A percentile compares a stretch with the other conserved stretches of the same genome.
phyloP scores from a whole-genome alignment of 1,140 invertebrate species.

The Chymomyza costata region DNA sequence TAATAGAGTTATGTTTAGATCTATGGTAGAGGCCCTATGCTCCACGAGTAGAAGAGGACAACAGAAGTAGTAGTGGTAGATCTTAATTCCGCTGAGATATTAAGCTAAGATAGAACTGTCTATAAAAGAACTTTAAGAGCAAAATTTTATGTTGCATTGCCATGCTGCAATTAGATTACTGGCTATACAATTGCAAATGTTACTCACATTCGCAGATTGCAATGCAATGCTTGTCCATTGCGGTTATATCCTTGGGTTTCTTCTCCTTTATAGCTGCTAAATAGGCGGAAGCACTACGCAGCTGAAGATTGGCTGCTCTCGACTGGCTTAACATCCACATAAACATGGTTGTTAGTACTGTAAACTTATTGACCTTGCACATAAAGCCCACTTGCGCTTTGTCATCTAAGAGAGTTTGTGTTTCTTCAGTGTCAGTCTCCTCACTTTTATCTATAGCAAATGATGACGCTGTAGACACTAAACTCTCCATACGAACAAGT shows the following conservation, averaged over 20 bases:
- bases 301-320: constrained; percentile 34
- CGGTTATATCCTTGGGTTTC: constrained; percentile 42
- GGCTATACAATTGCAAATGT: no score
- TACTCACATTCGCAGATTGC: constrained; percentile 60
- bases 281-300: constrained; percentile 48
- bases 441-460: no score
- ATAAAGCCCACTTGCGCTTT: constrained; percentile 30
- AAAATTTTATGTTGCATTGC: no score
- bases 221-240: constrained; percentile 41
- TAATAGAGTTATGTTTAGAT: no score
- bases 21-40: no score
- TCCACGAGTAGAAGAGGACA: no score
- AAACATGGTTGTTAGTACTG: constrained; percentile 64
- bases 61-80: no score
- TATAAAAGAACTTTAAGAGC: no score
- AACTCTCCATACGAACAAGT: neutral
- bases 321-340: constrained; percentile 70
- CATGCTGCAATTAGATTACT: no score
- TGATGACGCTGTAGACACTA: neutral
- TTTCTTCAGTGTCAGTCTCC: neutral
- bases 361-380: constrained; percentile 61
- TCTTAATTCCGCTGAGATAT: no score
- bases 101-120: no score
- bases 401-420: constrained; percentile 23
- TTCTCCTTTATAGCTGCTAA: constrained; percentile 62